These are phyloP conservation scores for Stenurella melanura DNA, from an alignment of 2,888 invertebrate genomes.

Conservation along the genomic window DNA sequence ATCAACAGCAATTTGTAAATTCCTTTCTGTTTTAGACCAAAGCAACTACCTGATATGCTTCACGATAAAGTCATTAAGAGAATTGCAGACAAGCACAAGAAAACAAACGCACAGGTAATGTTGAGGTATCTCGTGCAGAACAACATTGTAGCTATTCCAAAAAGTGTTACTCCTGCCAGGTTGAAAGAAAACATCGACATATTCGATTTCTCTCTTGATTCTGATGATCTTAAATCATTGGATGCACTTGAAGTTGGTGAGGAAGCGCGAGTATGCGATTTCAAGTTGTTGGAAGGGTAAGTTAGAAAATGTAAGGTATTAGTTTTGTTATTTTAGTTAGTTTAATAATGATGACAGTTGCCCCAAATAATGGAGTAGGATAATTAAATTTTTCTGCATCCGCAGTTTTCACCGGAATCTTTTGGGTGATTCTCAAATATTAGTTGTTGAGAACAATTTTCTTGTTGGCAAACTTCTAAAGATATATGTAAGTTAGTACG, in stretches of 20 bases:
- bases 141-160: slow-evolving; percentile 72
- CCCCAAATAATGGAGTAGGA: too few relatives aligned
- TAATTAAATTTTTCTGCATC: too few relatives aligned
- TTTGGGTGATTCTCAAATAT: too few relatives aligned
- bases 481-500: too few relatives aligned
- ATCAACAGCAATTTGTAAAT: too few relatives aligned
- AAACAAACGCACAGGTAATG: slow-evolving; percentile 83
- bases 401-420: too few relatives aligned
- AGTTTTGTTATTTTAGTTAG: too few relatives aligned
- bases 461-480: too few relatives aligned
- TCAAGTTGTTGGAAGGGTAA: neutral
- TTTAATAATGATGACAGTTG: too few relatives aligned
- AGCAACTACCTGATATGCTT: slow-evolving; percentile 79
- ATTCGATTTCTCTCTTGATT: slow-evolving; percentile 80
- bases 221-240: slow-evolving; percentile 77
- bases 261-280: slow-evolving; percentile 69
- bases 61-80: slow-evolving; percentile 75
- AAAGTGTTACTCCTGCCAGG: slow-evolving; percentile 8
- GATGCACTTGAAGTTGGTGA: slow-evolving; percentile 78
- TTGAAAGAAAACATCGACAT: neutral
- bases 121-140: slow-evolving; percentile 82
- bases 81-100: slow-evolving; percentile 77
- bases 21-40: slow-evolving; percentile 69
- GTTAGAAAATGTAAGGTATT: too few relatives aligned
- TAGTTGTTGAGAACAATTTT: too few relatives aligned